These are phyloP conservation scores for Andrena camellia DNA, from an alignment of 2,888 invertebrate species.

Conservation along the genomic window DNA sequence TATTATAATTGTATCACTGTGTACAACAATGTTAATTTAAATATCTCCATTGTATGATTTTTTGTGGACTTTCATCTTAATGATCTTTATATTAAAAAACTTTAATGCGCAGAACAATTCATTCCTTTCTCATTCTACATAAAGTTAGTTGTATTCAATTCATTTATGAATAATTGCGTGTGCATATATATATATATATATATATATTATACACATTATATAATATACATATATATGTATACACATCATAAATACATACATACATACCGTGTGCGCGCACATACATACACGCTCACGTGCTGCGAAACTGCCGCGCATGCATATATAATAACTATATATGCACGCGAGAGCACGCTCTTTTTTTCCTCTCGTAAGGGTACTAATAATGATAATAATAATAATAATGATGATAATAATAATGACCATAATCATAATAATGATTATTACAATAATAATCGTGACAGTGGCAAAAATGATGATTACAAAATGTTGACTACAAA, in stretches of 20 bases:
- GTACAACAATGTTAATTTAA: constrained; percentile 85
- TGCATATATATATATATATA: constrained; percentile 69
- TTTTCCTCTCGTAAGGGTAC: constrained; percentile 53
- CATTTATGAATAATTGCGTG: constrained; percentile 78
- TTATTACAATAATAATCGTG: constrained; percentile 67
- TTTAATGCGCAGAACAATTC: constrained; percentile 83
- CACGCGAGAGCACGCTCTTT: constrained; percentile 67
- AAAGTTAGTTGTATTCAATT: constrained; percentile 81
- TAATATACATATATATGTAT: constrained; percentile 52
- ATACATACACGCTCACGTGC: constrained; percentile 70
- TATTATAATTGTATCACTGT: constrained; percentile 85
- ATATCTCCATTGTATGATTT: constrained; percentile 84
- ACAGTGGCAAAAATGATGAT: constrained; percentile 70
- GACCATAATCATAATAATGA: constrained; percentile 61
- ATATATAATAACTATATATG: constrained; percentile 67
- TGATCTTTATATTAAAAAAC: constrained; percentile 82
- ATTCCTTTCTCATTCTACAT: constrained; percentile 76
- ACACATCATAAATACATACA: constrained; percentile 73
- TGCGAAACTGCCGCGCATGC: constrained; percentile 69
- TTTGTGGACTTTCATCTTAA: constrained; percentile 81
- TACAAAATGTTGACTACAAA: constrained; percentile 77
- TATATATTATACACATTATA: constrained; percentile 29
- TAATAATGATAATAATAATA: constrained; percentile 55
- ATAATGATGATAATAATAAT: constrained; percentile 63
- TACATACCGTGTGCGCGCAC: constrained; percentile 71